Conservation (phyloP, 2,797 vertebrate species). For the Poeciliopsis presidionis region DNA sequence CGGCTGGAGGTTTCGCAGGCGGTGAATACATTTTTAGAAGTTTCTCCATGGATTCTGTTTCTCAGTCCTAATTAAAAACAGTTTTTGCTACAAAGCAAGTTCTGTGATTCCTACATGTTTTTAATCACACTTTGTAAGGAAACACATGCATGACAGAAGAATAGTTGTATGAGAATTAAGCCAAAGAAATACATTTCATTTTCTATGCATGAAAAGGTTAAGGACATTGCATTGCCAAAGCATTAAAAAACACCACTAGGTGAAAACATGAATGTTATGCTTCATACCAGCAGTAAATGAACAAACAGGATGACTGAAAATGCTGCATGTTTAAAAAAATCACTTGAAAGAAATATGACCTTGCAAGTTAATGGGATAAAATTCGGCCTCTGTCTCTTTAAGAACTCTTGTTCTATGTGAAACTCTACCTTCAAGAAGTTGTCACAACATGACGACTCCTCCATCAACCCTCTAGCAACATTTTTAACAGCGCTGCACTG, state of each 20-base stretch:
- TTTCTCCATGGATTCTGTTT: neutral
- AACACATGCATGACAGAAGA: neutral
- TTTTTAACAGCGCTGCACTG: too few relatives aligned
- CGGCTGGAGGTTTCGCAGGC: neutral
- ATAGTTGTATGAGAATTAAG: neutral
- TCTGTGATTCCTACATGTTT: neutral
- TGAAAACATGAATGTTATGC: neutral
- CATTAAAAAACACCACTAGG: neutral
- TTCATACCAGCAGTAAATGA: neutral
- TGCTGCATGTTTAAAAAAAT: too few relatives aligned
- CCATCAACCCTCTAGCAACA: too few relatives aligned
- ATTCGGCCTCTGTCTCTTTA: too few relatives aligned
- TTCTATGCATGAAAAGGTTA: neutral
- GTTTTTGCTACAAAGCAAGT: neutral
- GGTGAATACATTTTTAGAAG: neutral
- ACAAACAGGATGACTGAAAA: neutral
- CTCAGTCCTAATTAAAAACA: neutral
- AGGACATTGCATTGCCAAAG: neutral
- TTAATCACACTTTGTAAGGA: neutral
- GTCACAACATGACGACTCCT: too few relatives aligned
- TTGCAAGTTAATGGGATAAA: too few relatives aligned
- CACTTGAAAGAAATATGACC: too few relatives aligned
- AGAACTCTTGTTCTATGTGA: too few relatives aligned
- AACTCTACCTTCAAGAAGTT: too few relatives aligned
- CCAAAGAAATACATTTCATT: neutral